Percentiles rank a stretch among this genome's conserved stretches.
Evolutionary conservation across 1,140 invertebrate species (phyloP).

Genomic region (Listronotus bonariensis): DNA sequence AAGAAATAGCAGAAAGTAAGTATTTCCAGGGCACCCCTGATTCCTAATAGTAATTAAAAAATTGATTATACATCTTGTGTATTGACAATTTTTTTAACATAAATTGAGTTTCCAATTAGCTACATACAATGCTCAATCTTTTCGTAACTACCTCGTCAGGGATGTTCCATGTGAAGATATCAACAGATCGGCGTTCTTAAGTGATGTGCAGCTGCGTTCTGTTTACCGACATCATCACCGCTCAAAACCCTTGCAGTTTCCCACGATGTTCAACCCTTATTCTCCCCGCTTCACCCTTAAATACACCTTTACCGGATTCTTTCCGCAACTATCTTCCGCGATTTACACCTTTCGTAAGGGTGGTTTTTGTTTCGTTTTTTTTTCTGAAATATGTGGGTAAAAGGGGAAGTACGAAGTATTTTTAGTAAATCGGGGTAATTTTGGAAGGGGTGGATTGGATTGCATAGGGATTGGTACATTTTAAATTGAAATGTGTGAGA

Average conservation of each 20-base stretch:
- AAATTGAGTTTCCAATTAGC: too few species aligned
- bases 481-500: too few species aligned
- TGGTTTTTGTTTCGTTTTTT: slow-evolving; percentile 11
- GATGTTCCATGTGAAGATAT: slow-evolving; percentile 20
- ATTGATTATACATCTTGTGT: too few species aligned
- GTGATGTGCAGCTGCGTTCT: slow-evolving; percentile 30
- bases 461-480: too few species aligned
- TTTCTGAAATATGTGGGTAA: too few species aligned
- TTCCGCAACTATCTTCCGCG: slow-evolving; percentile 31
- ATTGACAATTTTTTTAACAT: too few species aligned
- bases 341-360: slow-evolving; percentile 18
- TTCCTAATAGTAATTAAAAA: too few species aligned
- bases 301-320: slow-evolving; percentile 31
- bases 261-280: slow-evolving; percentile 28
- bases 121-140: background rate
- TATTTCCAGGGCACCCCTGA: too few species aligned
- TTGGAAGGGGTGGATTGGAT: too few species aligned
- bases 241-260: slow-evolving; percentile 21
- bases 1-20: too few species aligned
- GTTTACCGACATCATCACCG: slow-evolving; percentile 17
- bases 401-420: too few species aligned
- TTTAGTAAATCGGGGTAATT: too few species aligned
- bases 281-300: background rate
- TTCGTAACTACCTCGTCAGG: background rate
- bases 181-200: slow-evolving; percentile 3